These are phyloP conservation scores for Phoxinus phoxinus DNA, from an alignment of 2,113 vertebrate genomes.

Conservation along the genomic window DNA sequence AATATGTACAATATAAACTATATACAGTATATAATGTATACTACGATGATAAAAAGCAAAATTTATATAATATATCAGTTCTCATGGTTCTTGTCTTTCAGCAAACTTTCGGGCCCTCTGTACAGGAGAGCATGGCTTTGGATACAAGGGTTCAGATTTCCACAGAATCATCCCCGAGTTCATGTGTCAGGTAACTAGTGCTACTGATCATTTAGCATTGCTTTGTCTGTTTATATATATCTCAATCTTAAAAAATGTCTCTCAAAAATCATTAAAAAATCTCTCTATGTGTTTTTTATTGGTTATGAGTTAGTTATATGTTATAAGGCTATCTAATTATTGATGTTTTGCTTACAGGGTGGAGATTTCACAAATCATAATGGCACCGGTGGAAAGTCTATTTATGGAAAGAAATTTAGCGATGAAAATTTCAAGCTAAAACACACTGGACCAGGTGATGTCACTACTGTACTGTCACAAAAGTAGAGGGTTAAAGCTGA, in stretches of 20 bases:
- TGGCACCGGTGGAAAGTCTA: slow-evolving; percentile 94
- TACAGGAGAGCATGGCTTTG: slow-evolving; percentile 91
- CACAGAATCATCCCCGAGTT: slow-evolving; percentile 93
- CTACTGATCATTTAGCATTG: neutral
- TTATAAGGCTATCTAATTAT: neutral
- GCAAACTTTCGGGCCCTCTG: slow-evolving; percentile 93
- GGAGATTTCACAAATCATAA: slow-evolving; percentile 95
- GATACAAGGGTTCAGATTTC: slow-evolving; percentile 93
- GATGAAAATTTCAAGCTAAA: slow-evolving; percentile 95
- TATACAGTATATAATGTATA: neutral
- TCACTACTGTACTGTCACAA: neutral
- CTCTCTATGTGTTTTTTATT: neutral
- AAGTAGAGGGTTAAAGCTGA: neutral
- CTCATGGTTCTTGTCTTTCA: slow-evolving; percentile 62
- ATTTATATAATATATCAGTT: neutral
- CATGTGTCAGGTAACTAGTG: slow-evolving; percentile 92
- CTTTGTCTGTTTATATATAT: neutral
- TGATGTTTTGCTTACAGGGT: slow-evolving; percentile 74
- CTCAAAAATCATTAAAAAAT: too few species aligned
- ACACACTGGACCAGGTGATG: slow-evolving; percentile 85
- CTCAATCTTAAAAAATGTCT: neutral
- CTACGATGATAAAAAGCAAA: neutral
- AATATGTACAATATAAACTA: neutral
- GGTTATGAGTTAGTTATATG: neutral
- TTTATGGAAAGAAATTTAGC: slow-evolving; percentile 90